A percentile compares a stretch with the other conserved stretches of the same genome.
These are phyloP conservation scores for Champsocephalus esox DNA, from an alignment of 2,797 vertebrate species.

Conservation along the genomic window DNA sequence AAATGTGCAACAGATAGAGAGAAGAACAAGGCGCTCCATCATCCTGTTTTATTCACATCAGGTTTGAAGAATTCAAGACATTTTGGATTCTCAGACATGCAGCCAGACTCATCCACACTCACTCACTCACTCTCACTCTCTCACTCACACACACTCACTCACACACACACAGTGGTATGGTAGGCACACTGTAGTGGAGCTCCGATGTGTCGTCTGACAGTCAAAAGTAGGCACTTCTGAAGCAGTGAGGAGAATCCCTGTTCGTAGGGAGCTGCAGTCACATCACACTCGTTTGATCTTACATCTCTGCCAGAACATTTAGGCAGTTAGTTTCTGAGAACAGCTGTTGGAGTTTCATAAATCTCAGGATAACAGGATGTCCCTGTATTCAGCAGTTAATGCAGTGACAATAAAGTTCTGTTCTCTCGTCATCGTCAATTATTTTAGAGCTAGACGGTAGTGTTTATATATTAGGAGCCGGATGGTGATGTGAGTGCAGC, in stretches of 20 bases:
- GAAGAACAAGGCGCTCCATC: conserved; percentile 13
- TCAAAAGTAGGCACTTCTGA: conserved; percentile 84
- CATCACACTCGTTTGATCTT: background rate
- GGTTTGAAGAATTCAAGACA: conserved; percentile 64
- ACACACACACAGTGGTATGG: conserved; percentile 63
- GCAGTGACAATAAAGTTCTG: no score
- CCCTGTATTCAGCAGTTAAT: background rate
- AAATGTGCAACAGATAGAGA: background rate
- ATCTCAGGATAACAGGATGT: no score
- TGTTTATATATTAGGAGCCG: background rate
- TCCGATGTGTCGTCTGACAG: conserved; percentile 66
- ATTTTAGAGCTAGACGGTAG: background rate
- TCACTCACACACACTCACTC: background rate
- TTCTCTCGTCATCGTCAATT: no score
- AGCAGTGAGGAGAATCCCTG: conserved; percentile 54
- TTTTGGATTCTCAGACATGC: conserved; percentile 63
- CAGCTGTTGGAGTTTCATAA: no score
- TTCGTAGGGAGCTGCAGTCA: background rate
- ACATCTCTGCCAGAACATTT: background rate
- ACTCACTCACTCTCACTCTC: background rate
- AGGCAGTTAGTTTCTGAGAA: no score
- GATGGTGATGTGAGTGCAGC: conserved; percentile 14
- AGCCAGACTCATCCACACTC: conserved; percentile 14
- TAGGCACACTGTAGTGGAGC: conserved; percentile 68
- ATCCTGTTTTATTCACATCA: conserved; percentile 78